phyloP scores from a whole-genome alignment of 2,797 vertebrate genomes.

The Uromys caudimaculatus region DNA sequence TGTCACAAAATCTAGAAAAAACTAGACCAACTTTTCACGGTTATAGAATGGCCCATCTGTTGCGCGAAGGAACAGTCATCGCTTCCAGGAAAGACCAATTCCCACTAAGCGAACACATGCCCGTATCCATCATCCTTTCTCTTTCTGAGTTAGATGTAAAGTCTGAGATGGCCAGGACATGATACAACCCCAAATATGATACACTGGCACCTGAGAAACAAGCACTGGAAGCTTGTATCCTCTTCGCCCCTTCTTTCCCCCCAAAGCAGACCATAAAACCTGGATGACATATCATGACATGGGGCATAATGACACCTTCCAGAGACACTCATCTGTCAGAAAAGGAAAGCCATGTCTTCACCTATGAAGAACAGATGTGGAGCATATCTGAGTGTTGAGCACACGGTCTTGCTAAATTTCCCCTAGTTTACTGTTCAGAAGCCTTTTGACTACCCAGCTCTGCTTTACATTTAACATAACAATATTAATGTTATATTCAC shows the following conservation, averaged over 20 bases:
- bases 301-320: background rate
- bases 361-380: background rate
- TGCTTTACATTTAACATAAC: background rate
- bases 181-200: background rate
- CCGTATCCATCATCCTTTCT: background rate
- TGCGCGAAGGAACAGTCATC: background rate
- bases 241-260: background rate
- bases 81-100: background rate
- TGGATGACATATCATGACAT: background rate
- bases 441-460: background rate
- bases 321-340: background rate
- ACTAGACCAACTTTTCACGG: too few species aligned
- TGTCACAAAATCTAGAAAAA: background rate
- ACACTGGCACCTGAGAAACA: background rate
- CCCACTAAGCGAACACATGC: background rate
- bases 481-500: too few species aligned
- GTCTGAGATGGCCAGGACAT: background rate
- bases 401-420: background rate
- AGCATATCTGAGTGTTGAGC: background rate
- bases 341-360: background rate
- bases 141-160: background rate
- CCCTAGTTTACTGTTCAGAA: background rate
- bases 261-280: background rate
- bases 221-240: background rate
- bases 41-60: background rate